A percentile compares a stretch with the other conserved stretches of the same genome.
These are phyloP conservation scores for Rissa tridactyla DNA, from an alignment of 2,113 vertebrate genomes.

Conservation along the genomic window DNA sequence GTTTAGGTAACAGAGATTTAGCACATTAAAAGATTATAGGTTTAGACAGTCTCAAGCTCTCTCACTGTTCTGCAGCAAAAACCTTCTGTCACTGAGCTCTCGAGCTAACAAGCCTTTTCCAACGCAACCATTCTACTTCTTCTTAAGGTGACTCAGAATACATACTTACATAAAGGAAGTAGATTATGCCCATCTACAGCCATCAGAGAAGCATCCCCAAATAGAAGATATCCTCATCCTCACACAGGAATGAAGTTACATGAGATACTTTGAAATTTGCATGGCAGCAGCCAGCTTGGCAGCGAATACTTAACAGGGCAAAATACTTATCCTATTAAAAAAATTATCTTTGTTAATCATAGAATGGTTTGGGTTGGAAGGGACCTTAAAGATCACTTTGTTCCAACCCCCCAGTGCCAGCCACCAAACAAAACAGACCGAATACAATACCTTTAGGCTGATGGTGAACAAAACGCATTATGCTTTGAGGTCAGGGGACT, in stretches of 20 bases:
- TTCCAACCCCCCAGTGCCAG: not conserved
- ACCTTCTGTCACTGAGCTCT: not conserved
- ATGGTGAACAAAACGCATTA: not conserved
- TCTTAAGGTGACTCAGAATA: conserved; percentile 7
- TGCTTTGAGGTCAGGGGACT: not conserved
- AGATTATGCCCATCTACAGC: not conserved
- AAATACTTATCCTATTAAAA: not conserved
- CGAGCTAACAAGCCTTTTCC: not conserved
- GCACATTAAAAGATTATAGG: not conserved
- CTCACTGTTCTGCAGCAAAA: not conserved
- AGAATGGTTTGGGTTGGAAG: too few species aligned
- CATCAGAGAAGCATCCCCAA: not conserved
- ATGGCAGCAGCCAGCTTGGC: not conserved
- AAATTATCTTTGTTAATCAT: not conserved
- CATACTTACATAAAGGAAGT: not conserved
- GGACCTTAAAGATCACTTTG: too few species aligned
- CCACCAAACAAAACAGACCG: not conserved
- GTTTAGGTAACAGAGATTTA: conserved; percentile 23
- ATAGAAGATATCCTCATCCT: not conserved
- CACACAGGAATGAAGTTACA: not conserved
- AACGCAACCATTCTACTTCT: not conserved
- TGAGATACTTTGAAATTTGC: not conserved
- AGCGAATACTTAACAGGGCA: not conserved
- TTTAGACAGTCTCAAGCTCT: conserved; percentile 25
- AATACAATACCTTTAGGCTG: not conserved